Evolutionary conservation across 2,113 vertebrate genomes (phyloP).

Genomic region (Onychostruthus taczanowskii): DNA sequence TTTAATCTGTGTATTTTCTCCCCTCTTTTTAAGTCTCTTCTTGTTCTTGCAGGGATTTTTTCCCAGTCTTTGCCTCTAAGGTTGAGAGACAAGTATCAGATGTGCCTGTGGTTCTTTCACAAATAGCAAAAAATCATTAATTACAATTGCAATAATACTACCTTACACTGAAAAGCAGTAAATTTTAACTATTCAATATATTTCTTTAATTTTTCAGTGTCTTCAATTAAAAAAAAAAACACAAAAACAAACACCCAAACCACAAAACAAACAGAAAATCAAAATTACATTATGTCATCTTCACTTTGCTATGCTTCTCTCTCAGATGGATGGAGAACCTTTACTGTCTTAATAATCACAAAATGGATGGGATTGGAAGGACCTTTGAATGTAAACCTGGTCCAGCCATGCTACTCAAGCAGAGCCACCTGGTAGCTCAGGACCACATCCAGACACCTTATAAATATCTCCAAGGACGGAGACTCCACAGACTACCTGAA

Average conservation of each 20-base stretch:
- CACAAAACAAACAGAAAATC: not conserved
- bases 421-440: not conserved
- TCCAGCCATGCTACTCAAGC: not conserved
- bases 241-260: fast-evolving
- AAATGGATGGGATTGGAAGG: not conserved
- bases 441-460: not conserved
- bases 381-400: not conserved
- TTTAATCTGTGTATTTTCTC: not conserved
- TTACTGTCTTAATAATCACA: not conserved
- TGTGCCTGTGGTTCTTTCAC: not conserved
- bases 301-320: not conserved
- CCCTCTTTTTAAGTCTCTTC: not conserved
- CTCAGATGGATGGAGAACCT: not conserved
- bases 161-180: not conserved
- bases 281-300: not conserved
- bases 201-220: not conserved
- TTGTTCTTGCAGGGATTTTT: not conserved
- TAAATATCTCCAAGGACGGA: not conserved
- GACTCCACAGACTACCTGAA: not conserved
- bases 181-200: not conserved
- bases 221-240: not conserved
- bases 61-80: not conserved
- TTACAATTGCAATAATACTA: not conserved
- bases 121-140: not conserved
- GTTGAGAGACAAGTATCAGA: not conserved